Evolutionary conservation across 2,113 vertebrate species (phyloP).

Genomic region (Callithrix jacchus): DNA sequence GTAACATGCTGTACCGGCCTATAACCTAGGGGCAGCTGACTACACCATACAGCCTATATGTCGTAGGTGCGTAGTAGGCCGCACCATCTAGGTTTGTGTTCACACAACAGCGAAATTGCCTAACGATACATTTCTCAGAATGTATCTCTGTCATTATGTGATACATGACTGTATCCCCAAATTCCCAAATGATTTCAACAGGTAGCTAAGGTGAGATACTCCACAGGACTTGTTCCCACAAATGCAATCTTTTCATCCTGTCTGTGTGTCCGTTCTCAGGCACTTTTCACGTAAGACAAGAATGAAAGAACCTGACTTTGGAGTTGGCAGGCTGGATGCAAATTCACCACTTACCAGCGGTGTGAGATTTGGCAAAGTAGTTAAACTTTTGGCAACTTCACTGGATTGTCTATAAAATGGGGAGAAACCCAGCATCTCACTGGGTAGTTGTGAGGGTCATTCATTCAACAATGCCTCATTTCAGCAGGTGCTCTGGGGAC

Average conservation of each 20-base stretch:
- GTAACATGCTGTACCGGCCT: too few species aligned
- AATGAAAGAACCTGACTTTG: background rate
- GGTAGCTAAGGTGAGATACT: background rate
- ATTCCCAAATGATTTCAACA: background rate
- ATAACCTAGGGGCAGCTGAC: too few species aligned
- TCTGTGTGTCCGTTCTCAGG: background rate
- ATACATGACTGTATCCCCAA: background rate
- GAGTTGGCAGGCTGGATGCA: background rate
- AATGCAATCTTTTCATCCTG: rapidly evolving
- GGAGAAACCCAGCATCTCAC: rapidly evolving
- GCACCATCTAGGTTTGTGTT: too few species aligned
- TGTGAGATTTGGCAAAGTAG: background rate
- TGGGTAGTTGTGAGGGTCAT: rapidly evolving
- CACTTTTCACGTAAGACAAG: background rate
- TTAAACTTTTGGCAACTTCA: too few species aligned
- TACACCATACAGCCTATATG: too few species aligned
- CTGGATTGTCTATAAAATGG: background rate
- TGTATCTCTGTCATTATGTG: too few species aligned
- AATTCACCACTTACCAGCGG: background rate
- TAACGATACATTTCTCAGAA: too few species aligned
- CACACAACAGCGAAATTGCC: too few species aligned
- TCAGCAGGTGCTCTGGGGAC: rapidly evolving
- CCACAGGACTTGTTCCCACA: background rate
- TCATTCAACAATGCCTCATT: rapidly evolving
- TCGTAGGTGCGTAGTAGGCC: too few species aligned